These are phyloP conservation scores for Rhizomys pruinosus DNA, from an alignment of 2,113 vertebrate species.

Conservation along the genomic window DNA sequence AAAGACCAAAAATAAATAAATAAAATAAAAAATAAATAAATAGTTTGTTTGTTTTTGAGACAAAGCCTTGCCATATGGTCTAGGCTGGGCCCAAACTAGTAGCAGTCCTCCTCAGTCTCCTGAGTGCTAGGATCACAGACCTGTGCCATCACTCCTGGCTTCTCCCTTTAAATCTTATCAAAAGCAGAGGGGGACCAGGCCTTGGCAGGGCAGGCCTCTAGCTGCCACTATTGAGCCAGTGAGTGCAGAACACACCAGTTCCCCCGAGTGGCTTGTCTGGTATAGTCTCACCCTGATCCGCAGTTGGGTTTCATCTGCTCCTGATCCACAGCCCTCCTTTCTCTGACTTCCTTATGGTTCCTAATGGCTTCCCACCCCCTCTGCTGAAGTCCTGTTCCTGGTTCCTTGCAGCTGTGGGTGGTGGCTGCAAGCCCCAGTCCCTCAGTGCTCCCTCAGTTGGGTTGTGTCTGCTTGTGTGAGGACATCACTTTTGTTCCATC, in stretches of 20 bases:
- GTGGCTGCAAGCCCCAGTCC: neutral
- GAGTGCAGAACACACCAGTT: neutral
- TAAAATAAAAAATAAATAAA: too few relatives aligned
- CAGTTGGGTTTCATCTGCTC: too few relatives aligned
- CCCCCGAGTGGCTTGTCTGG: too few relatives aligned
- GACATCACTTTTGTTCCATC: neutral
- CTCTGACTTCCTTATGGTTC: neutral
- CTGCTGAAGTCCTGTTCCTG: neutral
- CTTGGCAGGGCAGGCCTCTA: neutral
- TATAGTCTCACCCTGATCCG: too few relatives aligned
- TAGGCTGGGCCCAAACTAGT: neutral
- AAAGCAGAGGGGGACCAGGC: neutral
- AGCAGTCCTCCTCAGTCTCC: neutral
- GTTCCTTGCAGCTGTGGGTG: neutral
- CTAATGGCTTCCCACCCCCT: neutral
- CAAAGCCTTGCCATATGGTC: neutral
- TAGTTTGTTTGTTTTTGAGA: neutral
- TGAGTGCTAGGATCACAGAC: neutral
- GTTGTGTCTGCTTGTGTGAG: neutral
- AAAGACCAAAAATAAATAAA: too few relatives aligned
- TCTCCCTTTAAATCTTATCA: neutral
- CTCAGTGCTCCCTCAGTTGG: neutral
- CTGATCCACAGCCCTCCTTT: fast-evolving
- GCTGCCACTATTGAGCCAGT: neutral
- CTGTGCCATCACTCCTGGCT: neutral